phyloP scores from a whole-genome alignment of 2,797 vertebrate species.

The Pseudopleuronectes americanus region DNA sequence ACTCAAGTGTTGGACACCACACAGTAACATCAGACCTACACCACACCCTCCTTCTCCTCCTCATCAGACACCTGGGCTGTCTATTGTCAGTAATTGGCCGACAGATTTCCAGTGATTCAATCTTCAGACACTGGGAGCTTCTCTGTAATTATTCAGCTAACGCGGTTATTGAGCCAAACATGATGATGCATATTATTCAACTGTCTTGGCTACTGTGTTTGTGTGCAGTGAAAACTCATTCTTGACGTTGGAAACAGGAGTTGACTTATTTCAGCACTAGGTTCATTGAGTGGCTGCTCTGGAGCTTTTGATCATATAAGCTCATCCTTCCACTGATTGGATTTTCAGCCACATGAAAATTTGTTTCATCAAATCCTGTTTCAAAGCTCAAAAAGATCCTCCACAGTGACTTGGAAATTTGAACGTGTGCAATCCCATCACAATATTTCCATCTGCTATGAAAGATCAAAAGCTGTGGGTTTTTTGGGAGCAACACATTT shows the following conservation, averaged over 20 bases:
- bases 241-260: background rate
- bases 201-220: background rate
- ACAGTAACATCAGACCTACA: conserved; percentile 3
- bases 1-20: background rate
- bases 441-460: background rate
- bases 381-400: background rate
- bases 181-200: background rate
- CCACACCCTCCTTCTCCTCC: background rate
- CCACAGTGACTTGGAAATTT: background rate
- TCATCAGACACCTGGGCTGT: conserved; percentile 1
- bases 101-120: conserved; percentile 9
- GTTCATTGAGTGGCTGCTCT: conserved; percentile 6
- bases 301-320: background rate
- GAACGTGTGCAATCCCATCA: background rate
- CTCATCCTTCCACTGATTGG: background rate
- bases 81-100: background rate
- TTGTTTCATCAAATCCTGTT: conserved; percentile 2
- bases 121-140: background rate
- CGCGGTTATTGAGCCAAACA: background rate
- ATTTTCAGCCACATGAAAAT: background rate
- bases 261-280: background rate
- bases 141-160: conserved; percentile 14
- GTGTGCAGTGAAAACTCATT: conserved; percentile 1
- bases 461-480: background rate
- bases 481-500: background rate